A percentile compares a stretch with the other conserved stretches of the same genome.
Conservation (phyloP, 2,797 vertebrate species). For the Pteropus rufus region DNA sequence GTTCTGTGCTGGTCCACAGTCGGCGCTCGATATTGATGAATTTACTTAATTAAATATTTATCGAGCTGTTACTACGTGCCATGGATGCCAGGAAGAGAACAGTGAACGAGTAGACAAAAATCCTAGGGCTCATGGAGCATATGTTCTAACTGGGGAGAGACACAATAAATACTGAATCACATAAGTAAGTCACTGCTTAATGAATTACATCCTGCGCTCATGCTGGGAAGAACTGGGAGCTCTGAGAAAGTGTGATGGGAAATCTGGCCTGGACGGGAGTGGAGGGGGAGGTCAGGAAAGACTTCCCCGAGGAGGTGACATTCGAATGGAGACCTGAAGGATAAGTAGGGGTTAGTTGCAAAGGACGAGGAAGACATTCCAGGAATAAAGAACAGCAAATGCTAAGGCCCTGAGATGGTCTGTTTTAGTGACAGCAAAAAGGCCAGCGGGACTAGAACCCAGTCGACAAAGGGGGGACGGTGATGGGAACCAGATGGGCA, state of each 20-base stretch:
- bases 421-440: background rate
- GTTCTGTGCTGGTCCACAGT: background rate
- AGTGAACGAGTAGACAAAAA: background rate
- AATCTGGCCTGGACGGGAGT: background rate
- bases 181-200: background rate
- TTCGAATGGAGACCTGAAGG: background rate
- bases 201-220: background rate
- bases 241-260: background rate
- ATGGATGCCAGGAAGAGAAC: background rate
- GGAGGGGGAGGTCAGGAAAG: background rate
- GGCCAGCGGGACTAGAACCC: background rate
- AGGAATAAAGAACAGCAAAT: background rate
- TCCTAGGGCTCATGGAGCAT: background rate
- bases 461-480: background rate
- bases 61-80: background rate
- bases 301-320: background rate
- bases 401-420: background rate
- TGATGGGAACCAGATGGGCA: background rate
- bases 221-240: background rate
- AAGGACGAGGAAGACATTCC: background rate
- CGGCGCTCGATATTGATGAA: background rate
- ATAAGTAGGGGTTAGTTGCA: background rate
- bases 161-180: background rate
- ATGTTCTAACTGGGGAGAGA: background rate
- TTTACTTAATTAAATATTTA: background rate